Percentiles rank a stretch among this genome's conserved stretches.
These are phyloP conservation scores for Yponomeuta cagnagella DNA, from an alignment of 2,888 invertebrate genomes.

Conservation along the genomic window DNA sequence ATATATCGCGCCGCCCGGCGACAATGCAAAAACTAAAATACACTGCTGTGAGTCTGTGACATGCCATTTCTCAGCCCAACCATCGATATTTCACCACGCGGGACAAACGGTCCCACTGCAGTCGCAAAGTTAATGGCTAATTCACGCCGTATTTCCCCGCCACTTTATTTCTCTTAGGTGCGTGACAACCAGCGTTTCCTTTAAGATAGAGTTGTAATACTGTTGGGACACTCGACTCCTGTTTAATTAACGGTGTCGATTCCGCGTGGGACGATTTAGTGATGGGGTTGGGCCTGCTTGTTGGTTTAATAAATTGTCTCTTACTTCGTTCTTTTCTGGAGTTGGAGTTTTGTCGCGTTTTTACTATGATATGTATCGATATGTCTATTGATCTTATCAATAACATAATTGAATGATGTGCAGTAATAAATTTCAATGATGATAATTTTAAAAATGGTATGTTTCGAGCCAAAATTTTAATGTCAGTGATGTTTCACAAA, in stretches of 20 bases:
- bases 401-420: no score
- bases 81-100: conserved; percentile 6
- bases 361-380: neutral
- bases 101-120: neutral
- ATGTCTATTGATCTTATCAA: neutral
- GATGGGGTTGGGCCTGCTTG: neutral
- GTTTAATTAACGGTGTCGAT: conserved; percentile 34
- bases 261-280: conserved; percentile 29
- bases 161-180: conserved; percentile 34
- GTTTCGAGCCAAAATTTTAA: no score
- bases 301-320: neutral
- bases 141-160: conserved; percentile 28
- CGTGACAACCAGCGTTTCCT: conserved; percentile 43
- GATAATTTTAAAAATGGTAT: no score
- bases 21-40: neutral
- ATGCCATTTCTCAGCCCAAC: neutral
- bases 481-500: no score
- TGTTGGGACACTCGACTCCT: conserved; percentile 30
- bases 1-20: no score
- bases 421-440: no score
- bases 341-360: neutral
- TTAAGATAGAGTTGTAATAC: conserved; percentile 37
- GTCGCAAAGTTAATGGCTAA: conserved; percentile 28
- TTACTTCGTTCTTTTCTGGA: neutral
- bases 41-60: neutral